These are phyloP conservation scores for Eutolmus rufibarbis DNA, from an alignment of 2,888 invertebrate species.

Conservation along the genomic window DNA sequence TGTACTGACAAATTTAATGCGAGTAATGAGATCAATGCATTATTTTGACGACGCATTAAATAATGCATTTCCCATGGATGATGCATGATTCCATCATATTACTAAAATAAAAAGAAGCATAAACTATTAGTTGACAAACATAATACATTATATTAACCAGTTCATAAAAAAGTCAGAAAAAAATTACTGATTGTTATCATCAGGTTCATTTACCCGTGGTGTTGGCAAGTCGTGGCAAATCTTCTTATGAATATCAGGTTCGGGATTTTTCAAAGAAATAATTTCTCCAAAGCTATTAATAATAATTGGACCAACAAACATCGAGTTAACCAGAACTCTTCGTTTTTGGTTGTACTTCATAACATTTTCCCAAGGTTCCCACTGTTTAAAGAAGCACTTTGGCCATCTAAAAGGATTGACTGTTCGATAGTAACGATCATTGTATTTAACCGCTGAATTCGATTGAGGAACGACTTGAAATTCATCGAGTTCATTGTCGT, in stretches of 20 bases:
- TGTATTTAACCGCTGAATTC: slow-evolving; percentile 23
- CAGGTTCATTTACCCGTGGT: neutral
- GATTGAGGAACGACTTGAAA: slow-evolving; percentile 55
- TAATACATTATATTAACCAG: too few relatives aligned
- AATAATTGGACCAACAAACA: slow-evolving; percentile 40
- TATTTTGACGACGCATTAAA: too few relatives aligned
- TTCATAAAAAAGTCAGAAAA: too few relatives aligned
- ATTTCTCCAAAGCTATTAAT: slow-evolving; percentile 15
- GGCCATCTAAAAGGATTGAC: slow-evolving; percentile 1
- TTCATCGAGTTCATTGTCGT: slow-evolving; percentile 51
- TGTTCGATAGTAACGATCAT: slow-evolving; percentile 38
- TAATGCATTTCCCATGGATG: too few relatives aligned
- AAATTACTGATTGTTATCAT: neutral
- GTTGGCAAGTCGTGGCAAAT: neutral
- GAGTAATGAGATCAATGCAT: too few relatives aligned
- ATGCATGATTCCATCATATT: too few relatives aligned
- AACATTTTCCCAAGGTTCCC: neutral
- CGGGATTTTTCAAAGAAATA: neutral
- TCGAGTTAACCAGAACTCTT: slow-evolving; percentile 35
- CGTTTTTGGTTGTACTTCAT: neutral
- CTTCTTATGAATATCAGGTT: neutral
- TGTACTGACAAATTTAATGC: too few relatives aligned
- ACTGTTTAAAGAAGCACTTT: slow-evolving; percentile 25
- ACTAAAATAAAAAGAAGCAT: too few relatives aligned
- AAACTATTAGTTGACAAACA: too few relatives aligned